Evolutionary conservation across 2,888 invertebrate genomes (phyloP).

Genomic region (Drosophila greeni): DNA sequence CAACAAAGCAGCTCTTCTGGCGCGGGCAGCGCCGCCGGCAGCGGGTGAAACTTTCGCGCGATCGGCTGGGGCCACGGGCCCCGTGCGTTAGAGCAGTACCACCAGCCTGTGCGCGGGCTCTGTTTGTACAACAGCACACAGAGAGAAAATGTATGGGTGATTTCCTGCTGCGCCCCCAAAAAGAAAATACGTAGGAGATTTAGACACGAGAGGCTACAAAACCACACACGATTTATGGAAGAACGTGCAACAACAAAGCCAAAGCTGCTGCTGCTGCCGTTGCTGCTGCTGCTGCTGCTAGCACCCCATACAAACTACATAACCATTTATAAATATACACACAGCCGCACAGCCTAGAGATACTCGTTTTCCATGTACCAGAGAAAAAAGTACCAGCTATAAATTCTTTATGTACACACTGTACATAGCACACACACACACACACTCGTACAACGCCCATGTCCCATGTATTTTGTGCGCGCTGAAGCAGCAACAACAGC

Average conservation of each 20-base stretch:
- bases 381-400: slow-evolving; percentile 61
- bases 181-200: slow-evolving; percentile 46
- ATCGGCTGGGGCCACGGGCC: slow-evolving; percentile 48
- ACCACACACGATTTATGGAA: slow-evolving; percentile 66
- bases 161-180: slow-evolving; percentile 68
- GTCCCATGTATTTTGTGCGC: slow-evolving; percentile 50
- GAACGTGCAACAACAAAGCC: slow-evolving; percentile 64
- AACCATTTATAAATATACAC: slow-evolving; percentile 70
- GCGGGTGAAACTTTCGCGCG: slow-evolving; percentile 58
- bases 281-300: slow-evolving; percentile 52
- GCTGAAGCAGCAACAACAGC: slow-evolving; percentile 70
- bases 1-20: slow-evolving; percentile 44
- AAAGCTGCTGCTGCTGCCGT: slow-evolving; percentile 42
- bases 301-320: slow-evolving; percentile 60
- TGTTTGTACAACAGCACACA: slow-evolving; percentile 11
- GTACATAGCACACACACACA: slow-evolving; percentile 51
- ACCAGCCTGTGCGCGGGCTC: slow-evolving; percentile 4
- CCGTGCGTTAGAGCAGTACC: slow-evolving; percentile 9
- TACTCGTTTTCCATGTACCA: slow-evolving; percentile 66
- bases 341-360: slow-evolving; percentile 43
- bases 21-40: slow-evolving; percentile 34
- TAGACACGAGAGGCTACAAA: slow-evolving; percentile 50
- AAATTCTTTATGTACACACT: slow-evolving; percentile 68
- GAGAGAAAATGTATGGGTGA: slow-evolving; percentile 54
- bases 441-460: slow-evolving; percentile 26